Conservation (phyloP, 1,140 invertebrate genomes). For the Dendrolimus punctatus region DNA sequence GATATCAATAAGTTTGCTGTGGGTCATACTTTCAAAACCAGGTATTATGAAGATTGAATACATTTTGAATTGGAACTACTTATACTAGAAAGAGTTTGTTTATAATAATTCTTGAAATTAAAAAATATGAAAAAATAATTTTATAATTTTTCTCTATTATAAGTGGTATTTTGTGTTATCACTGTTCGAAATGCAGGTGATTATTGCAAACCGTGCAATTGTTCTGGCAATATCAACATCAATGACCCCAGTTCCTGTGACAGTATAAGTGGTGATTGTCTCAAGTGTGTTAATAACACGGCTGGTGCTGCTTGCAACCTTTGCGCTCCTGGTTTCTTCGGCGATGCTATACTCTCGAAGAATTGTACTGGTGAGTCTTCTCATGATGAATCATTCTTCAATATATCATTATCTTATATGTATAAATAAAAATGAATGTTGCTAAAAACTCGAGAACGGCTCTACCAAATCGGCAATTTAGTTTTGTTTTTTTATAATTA, state of each 20-base stretch:
- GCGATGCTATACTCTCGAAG: slow-evolving; percentile 92
- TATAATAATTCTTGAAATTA: not conserved
- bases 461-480: no score
- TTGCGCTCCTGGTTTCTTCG: slow-evolving; percentile 92
- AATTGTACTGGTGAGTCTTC: slow-evolving; percentile 83
- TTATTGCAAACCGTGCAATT: slow-evolving; percentile 90
- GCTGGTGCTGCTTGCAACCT: slow-evolving; percentile 89
- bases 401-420: no score
- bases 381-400: not conserved
- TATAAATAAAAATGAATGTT: no score
- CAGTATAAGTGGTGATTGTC: slow-evolving; percentile 89
- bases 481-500: no score
- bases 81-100: not conserved
- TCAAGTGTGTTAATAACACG: slow-evolving; percentile 93
- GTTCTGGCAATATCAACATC: slow-evolving; percentile 93
- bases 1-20: no score
- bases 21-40: no score
- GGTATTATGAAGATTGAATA: no score
- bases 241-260: slow-evolving; percentile 87
- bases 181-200: slow-evolving; percentile 71
- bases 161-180: no score
- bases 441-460: no score
- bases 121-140: no score
- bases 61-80: not conserved
- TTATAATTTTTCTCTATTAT: no score